These are phyloP conservation scores for Plectus sambesii DNA, from an alignment of 1,140 invertebrate species.

Conservation along the genomic window DNA sequence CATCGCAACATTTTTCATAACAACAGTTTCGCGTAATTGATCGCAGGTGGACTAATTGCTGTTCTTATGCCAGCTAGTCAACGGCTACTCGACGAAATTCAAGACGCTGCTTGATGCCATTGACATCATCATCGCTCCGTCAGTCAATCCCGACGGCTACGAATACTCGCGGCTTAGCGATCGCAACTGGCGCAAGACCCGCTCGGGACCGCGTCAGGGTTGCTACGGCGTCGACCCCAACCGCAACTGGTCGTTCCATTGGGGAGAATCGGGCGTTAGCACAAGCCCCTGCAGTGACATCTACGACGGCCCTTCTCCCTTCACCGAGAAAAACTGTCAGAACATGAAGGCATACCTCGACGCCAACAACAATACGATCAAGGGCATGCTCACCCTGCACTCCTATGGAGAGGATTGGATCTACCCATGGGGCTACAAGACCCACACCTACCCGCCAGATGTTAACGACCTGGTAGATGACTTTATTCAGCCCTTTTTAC, in stretches of 20 bases:
- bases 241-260: slow-evolving; percentile 48
- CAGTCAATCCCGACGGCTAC: slow-evolving; percentile 50
- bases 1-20: too few species aligned
- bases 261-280: slow-evolving; percentile 37
- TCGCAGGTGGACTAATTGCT: too few species aligned
- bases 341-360: slow-evolving; percentile 22
- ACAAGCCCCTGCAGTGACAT: slow-evolving; percentile 32
- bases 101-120: slow-evolving; percentile 34
- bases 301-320: slow-evolving; percentile 23
- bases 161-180: slow-evolving; percentile 44
- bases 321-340: slow-evolving; percentile 31
- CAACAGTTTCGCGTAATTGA: too few species aligned
- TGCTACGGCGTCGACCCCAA: slow-evolving; percentile 48
- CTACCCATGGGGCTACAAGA: slow-evolving; percentile 49
- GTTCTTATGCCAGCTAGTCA: too few species aligned
- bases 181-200: slow-evolving; percentile 48
- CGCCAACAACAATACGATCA: slow-evolving; percentile 21
- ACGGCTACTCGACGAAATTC: too few species aligned
- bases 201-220: slow-evolving; percentile 23
- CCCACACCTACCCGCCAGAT: slow-evolving; percentile 38
- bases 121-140: slow-evolving; percentile 46
- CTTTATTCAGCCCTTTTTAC: not conserved
- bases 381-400: slow-evolving; percentile 36
- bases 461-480: slow-evolving; percentile 42
- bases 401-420: slow-evolving; percentile 47